Evolutionary conservation across 2,888 invertebrate species (phyloP), one percentile per base, ranked within the genome.

Genomic region (Pyrocoelia pectoralis): DNA sequence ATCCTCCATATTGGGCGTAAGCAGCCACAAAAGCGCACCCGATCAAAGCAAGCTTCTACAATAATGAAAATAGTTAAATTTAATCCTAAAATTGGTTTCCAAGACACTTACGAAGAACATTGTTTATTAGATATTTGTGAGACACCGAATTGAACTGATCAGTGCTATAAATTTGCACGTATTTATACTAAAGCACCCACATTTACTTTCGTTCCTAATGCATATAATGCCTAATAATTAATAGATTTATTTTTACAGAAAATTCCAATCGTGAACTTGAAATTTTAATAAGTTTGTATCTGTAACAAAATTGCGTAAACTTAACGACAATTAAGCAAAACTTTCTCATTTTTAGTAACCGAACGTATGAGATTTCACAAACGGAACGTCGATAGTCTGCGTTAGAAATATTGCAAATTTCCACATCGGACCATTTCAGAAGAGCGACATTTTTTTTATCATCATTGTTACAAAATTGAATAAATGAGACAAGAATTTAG

Each of bases 91-190:
- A 10, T 33, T n/a, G 2, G 9, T n/a, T n/a, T 24, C 24, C 8
- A n/a, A 33, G n/a, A 33, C 9, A 33, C 33, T 33, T 33, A 33
- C 33, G 9, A 33, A 33, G 33, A 33, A 33, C 33, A 33, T 33
- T 10, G 4, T 17, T 48, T 5, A 5, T 17, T 8, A 8, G 24
- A 33, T 33, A 33, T 18, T 48, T 12, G 33, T 48, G 48, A 17
- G 48, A 18, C 17, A 48, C 18, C 18, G 48, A 48, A 48, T 17
- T 17, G 48, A 17, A 48, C 48, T 48, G 48, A 33, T 33, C n/a
- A 33, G 2, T 8, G n/a, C 33, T n/a, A 2, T 2, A 33, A 33
- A 33, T n/a, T 33, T 33, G n/a, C 9, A 8, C 33, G 8, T 33
- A 33, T 33, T 33, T 33, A 33, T 33, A 33, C 24, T 24, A 6